A percentile compares a stretch with the other conserved stretches of the same genome.
Conservation (phyloP, 2,797 vertebrate genomes). For the Tapera naevia region DNA sequence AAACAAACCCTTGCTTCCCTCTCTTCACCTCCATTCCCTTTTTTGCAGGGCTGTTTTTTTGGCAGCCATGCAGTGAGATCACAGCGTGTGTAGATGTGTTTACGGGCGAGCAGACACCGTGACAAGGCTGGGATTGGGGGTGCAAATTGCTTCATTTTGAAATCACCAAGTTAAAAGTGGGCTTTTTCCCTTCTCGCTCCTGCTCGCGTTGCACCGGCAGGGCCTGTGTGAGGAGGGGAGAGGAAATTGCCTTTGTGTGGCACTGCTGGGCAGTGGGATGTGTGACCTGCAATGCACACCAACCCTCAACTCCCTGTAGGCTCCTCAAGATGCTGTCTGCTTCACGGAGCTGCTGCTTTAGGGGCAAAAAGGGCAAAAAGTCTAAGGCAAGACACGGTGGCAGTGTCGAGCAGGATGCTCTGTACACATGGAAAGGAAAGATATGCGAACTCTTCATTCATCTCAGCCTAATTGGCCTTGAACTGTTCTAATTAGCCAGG, state of each 20-base stretch:
- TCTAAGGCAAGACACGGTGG: not conserved
- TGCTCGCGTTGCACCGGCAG: rapidly evolving
- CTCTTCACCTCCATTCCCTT: not conserved
- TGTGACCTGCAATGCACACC: not conserved
- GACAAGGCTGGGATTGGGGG: not conserved
- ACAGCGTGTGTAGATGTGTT: not conserved
- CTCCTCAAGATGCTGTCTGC: not conserved
- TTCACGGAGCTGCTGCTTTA: not conserved
- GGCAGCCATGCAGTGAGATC: not conserved
- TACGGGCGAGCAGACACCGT: not conserved
- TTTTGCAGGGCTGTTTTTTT: not conserved
- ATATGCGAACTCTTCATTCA: not conserved
- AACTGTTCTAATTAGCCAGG: not conserved
- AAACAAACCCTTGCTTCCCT: not conserved
- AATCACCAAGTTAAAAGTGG: not conserved
- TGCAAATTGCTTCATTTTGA: not conserved
- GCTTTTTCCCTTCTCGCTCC: not conserved
- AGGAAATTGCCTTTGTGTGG: rapidly evolving
- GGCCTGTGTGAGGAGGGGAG: not conserved
- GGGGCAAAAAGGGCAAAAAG: not conserved
- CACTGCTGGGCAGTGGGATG: not conserved
- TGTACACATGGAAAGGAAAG: not conserved
- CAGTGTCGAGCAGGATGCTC: not conserved
- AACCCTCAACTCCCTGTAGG: not conserved
- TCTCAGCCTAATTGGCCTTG: not conserved